Evolutionary conservation across 2,797 vertebrate species (phyloP).

Genomic region (Notolepis coatsorum): DNA sequence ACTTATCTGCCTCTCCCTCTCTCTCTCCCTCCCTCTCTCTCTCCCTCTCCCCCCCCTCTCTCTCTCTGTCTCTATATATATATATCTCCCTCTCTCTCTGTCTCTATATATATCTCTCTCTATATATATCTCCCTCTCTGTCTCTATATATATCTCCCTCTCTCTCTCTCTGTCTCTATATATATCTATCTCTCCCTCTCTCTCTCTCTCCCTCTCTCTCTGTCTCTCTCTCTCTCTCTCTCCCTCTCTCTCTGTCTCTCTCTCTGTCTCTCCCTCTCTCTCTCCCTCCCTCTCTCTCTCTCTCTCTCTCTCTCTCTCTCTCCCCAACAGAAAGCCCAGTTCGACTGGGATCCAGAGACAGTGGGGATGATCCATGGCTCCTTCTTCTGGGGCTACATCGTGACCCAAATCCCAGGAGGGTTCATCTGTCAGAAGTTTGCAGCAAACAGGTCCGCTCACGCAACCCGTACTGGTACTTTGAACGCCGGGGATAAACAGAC

Average conservation of each 20-base stretch:
- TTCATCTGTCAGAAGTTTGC: slow-evolving; percentile 96
- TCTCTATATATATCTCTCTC: too few species aligned
- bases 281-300: neutral
- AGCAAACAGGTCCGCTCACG: slow-evolving; percentile 87
- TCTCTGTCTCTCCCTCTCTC: neutral
- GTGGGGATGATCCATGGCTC: slow-evolving; percentile 96
- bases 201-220: neutral
- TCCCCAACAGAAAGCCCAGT: slow-evolving; percentile 86
- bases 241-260: neutral
- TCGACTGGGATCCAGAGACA: slow-evolving; percentile 93
- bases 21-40: too few species aligned
- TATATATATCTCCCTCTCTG: too few species aligned
- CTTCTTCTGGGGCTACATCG: slow-evolving; percentile 98
- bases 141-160: neutral
- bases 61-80: too few species aligned
- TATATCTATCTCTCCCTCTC: too few species aligned
- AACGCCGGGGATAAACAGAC: too few species aligned
- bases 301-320: neutral
- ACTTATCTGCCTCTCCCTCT: too few species aligned
- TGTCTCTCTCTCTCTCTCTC: neutral
- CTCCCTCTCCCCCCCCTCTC: too few species aligned
- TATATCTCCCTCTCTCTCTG: too few species aligned
- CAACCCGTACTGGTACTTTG: too few species aligned
- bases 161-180: neutral
- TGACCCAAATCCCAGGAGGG: slow-evolving; percentile 94